Conservation (phyloP, 2,113 vertebrate genomes). For the Heterotis niloticus region DNA sequence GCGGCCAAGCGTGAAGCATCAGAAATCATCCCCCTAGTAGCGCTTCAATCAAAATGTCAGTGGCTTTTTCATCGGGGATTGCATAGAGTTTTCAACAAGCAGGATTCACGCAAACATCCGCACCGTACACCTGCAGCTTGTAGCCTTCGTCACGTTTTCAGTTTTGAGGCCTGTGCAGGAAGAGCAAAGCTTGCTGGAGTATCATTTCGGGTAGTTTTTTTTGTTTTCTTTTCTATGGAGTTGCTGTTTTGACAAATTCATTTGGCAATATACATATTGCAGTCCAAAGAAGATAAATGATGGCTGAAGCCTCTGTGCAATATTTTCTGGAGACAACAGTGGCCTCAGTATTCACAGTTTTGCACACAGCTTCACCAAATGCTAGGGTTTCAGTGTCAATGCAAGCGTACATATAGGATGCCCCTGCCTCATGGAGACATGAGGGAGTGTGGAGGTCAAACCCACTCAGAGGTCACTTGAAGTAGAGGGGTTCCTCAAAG, state of each 20-base stretch:
- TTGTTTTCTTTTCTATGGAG: slow-evolving; percentile 3
- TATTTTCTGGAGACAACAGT: background rate
- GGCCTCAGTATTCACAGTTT: too few species aligned
- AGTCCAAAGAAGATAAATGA: slow-evolving; percentile 22
- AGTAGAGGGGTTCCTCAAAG: slow-evolving; percentile 29
- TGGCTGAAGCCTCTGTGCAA: background rate
- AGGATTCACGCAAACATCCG: slow-evolving; percentile 17
- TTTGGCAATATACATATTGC: slow-evolving; percentile 24
- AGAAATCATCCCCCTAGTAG: slow-evolving; percentile 27
- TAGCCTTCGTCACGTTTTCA: slow-evolving; percentile 7
- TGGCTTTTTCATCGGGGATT: slow-evolving; percentile 31
- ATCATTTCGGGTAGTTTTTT: slow-evolving; percentile 32
- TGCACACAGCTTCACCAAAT: background rate
- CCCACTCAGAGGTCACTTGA: slow-evolving; percentile 1
- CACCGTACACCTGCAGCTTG: slow-evolving; percentile 18
- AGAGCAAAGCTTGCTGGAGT: slow-evolving; percentile 7
- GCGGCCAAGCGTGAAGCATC: background rate
- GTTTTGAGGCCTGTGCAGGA: slow-evolving; percentile 13
- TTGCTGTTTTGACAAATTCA: slow-evolving; percentile 15
- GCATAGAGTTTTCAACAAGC: slow-evolving; percentile 5
- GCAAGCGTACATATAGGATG: too few species aligned
- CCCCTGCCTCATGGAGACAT: slow-evolving; percentile 27
- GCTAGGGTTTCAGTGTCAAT: background rate
- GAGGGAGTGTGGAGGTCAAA: slow-evolving; percentile 35
- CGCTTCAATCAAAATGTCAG: slow-evolving; percentile 36